phyloP scores from a whole-genome alignment of 2,113 vertebrate genomes.

The Chlamydotis undulata region DNA sequence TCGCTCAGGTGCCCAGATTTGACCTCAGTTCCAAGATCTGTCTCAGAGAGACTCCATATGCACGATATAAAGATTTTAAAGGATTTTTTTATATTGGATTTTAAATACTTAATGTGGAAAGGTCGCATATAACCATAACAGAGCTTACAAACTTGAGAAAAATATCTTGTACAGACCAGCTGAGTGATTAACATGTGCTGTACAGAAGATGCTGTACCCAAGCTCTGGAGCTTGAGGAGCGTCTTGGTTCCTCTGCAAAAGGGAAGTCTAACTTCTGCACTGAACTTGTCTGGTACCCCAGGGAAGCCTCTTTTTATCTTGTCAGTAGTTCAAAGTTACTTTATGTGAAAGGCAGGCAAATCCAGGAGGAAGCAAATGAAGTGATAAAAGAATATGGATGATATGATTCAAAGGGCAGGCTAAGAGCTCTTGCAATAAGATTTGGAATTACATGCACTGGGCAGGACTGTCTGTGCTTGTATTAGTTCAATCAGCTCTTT shows the following conservation, averaged over 20 bases:
- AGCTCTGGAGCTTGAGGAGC: neutral
- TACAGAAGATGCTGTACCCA: neutral
- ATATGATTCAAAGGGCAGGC: neutral
- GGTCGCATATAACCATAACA: neutral
- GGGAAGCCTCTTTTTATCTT: neutral
- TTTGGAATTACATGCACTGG: neutral
- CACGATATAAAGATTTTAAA: neutral
- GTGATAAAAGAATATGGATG: neutral
- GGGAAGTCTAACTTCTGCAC: neutral
- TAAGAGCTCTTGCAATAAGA: neutral
- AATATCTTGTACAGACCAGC: neutral
- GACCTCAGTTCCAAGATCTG: neutral
- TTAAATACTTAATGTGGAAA: neutral
- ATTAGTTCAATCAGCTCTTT: neutral
- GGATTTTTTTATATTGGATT: neutral
- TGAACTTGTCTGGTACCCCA: neutral
- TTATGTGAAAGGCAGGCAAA: neutral
- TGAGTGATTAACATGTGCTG: neutral
- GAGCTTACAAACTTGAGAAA: neutral
- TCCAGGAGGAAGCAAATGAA: neutral
- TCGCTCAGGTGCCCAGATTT: neutral
- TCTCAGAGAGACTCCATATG: neutral
- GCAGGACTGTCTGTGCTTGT: neutral
- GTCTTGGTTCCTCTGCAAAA: neutral
- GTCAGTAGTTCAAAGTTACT: neutral